Evolutionary conservation across 2,888 invertebrate genomes (phyloP), one percentile per base, ranked within the genome.

Genomic region (Cephonodes hylas): DNA sequence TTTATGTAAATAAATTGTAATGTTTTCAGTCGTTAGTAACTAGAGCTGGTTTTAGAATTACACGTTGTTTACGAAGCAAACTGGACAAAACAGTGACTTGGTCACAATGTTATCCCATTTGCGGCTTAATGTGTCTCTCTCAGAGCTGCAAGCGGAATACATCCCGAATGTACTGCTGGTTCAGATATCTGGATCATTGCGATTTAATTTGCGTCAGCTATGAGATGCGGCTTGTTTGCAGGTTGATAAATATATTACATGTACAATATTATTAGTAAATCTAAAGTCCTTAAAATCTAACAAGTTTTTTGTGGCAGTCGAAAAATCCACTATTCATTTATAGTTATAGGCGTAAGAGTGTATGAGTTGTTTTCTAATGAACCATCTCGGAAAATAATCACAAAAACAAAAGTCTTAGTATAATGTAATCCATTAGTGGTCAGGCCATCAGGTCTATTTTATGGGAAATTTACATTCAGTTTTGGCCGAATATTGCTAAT

Each of bases 81-180:
- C 60, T 63, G 42, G 59, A 62, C 60, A 59, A 60, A 27, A 62
- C 56, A 58, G 27, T 59, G 3, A 20, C 44, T 44, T 20, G 44
- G 44, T 44, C 44, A 20, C 20, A 38, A 15, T 27, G 27, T 31
- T 56, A 31, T 27, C 31, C 56, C 15, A 18, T 44, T 44, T 44
- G 44, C 20, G 44, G 44, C 44, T 44, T 44, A 44, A 20, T 20
- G 10, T 44, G 44, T 44, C 44, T 44, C 44, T 15, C 20, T 10
- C 20, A 44, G 44, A 10, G 10, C 8, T 20, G 44, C 10, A 44
- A 1, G 34, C 10, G 3, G 1, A 20, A 20, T 18, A 44, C 20
- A 44, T 8, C 44, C 44, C 10, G 18, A 44, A 44, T 44, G 44
- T 44, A 20, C 18, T 20, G 10, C 18, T n/a, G n/a, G n/a, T n/a